Conservation (phyloP, 1,140 invertebrate genomes). For the Neodiprion fabricii region DNA sequence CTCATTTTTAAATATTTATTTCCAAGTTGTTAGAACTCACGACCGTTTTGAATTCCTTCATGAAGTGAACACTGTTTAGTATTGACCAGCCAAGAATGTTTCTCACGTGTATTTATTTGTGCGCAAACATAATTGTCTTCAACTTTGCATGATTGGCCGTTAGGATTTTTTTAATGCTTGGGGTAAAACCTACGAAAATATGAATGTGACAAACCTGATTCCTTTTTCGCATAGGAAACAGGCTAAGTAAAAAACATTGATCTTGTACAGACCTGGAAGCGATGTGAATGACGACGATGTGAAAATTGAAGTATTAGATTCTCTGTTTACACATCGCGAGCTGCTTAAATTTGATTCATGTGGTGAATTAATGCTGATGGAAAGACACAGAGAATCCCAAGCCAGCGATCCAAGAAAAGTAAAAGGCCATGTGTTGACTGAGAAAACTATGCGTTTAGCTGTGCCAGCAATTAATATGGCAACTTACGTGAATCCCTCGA, state of each 20-base stretch:
- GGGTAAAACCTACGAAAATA: slow-evolving; percentile 7
- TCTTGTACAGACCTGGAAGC: slow-evolving; percentile 44
- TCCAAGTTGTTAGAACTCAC: background rate
- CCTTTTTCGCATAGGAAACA: slow-evolving; percentile 38
- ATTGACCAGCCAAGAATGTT: background rate
- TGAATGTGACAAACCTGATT: background rate
- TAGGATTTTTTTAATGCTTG: background rate
- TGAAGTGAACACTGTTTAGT: background rate
- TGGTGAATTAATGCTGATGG: slow-evolving; percentile 44
- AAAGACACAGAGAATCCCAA: slow-evolving; percentile 41
- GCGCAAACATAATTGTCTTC: slow-evolving; percentile 10
- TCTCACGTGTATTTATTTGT: background rate
- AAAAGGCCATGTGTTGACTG: slow-evolving; percentile 68
- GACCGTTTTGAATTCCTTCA: background rate
- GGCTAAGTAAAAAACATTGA: slow-evolving; percentile 44
- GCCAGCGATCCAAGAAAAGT: slow-evolving; percentile 43
- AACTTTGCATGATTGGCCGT: slow-evolving; percentile 14
- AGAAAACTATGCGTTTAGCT: slow-evolving; percentile 70
- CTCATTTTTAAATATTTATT: background rate
- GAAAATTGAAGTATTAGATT: slow-evolving; percentile 57
- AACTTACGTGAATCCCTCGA: slow-evolving; percentile 75
- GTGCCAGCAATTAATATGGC: slow-evolving; percentile 74
- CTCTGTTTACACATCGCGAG: slow-evolving; percentile 50
- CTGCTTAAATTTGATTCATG: slow-evolving; percentile 46
- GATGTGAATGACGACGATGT: slow-evolving; percentile 53